phyloP scores from a whole-genome alignment of 2,888 invertebrate species.

The Leucophora obtusa region DNA sequence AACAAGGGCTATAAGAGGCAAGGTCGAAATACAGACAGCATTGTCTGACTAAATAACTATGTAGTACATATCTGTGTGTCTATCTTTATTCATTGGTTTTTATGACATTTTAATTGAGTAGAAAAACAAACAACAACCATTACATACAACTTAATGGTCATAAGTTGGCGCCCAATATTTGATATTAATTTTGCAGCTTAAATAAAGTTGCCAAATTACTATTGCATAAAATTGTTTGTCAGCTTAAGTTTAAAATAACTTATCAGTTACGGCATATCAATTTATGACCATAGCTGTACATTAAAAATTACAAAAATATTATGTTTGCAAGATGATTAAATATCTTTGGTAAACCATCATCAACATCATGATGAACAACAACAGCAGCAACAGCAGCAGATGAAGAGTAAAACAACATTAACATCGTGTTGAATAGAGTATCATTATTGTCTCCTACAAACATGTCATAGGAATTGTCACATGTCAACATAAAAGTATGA shows the following conservation, averaged over 20 bases:
- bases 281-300: no score
- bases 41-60: conserved; percentile 12
- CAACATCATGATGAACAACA: not conserved
- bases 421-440: not conserved
- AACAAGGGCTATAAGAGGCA: conserved; percentile 13
- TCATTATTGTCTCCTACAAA: conserved; percentile 16
- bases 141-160: no score
- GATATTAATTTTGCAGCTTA: no score
- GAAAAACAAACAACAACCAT: conserved; percentile 28
- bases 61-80: not conserved
- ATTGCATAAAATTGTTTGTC: no score
- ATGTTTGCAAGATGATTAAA: conserved; percentile 57
- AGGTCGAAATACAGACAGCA: conserved; percentile 22
- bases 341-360: conserved; percentile 38
- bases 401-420: conserved; percentile 4
- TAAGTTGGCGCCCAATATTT: no score
- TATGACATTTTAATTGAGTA: conserved; percentile 53
- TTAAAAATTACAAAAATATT: conserved; percentile 21
- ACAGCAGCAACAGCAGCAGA: not conserved
- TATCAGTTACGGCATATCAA: no score
- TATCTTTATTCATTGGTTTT: conserved; percentile 28
- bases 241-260: no score
- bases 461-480: conserved; percentile 40
- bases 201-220: no score
- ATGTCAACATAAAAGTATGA: conserved; percentile 24